Evolutionary conservation across 2,888 invertebrate genomes (phyloP), one percentile per base, ranked within the genome.

Genomic region (Athetis lepigone): DNA sequence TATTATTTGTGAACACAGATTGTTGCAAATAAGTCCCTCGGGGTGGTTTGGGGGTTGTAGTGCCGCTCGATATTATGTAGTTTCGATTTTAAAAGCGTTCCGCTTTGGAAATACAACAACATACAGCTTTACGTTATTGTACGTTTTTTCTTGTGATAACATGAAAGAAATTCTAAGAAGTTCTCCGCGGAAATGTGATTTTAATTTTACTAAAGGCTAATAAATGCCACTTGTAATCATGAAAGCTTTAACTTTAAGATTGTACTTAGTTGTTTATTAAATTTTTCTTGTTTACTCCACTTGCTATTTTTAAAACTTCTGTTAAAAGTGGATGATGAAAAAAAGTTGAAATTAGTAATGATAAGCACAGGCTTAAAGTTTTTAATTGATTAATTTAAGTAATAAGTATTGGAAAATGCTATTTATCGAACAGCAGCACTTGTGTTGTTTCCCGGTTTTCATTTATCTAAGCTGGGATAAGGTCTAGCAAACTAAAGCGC

Each of bases 1-100:
- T 87, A 82, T 82, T 87, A 86, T 88, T 88, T 85, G 85, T 84
- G 84, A 86, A 85, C 80, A 85, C 86, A 85, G 83, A 87, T 85
- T 88, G 87, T 85, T 84, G 84, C 86, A 88, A 89, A 89, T 88
- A 86, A 86, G 83, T 88, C 88, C 82, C 88, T 42, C 70, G 62
- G 70, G 77, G 62, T 68, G 71, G 77, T 74, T 77, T 67, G 75
- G 73, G n/a, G 75, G 70, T 69, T 64, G 75, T 76, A 75, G 78
- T 79, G 70, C 72, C 60, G 63, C 71, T 74, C 77, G 67, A 81
- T 82, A 79, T 81, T 80, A 79, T 66, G 51, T 76, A 68, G 79
- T 82, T 84, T 78, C 76, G 81, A 80, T 85, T 84, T 80, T 78
- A 73, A 80, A 81, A 80, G 64, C 69, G 56, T 69, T 63, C 50